Conservation (phyloP, 2,888 invertebrate species). For the Acronicta alni region DNA sequence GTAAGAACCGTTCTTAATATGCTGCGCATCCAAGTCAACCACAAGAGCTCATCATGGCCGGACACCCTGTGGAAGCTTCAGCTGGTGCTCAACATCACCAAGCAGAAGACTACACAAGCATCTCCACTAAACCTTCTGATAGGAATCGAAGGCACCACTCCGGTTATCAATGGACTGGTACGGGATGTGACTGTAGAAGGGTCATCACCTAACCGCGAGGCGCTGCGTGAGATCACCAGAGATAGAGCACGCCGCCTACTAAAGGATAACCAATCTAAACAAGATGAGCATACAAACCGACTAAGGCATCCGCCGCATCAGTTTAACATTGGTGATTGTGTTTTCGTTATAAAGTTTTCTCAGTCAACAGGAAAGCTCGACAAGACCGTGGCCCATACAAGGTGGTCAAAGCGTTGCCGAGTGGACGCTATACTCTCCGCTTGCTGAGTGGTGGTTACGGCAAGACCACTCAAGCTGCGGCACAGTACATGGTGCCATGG, state of each 20-base stretch:
- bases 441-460: background rate
- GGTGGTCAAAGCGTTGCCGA: background rate
- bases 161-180: constrained; percentile 5
- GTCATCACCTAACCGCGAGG: no score
- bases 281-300: no score
- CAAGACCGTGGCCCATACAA: background rate
- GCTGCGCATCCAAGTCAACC: constrained; percentile 11
- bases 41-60: constrained; percentile 6
- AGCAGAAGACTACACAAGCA: background rate
- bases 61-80: constrained; percentile 13
- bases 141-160: constrained; percentile 11
- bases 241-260: no score
- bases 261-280: no score
- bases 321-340: no score
- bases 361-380: background rate
- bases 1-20: constrained; percentile 42
- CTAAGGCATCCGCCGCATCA: no score
- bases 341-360: background rate
- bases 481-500: background rate
- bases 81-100: constrained; percentile 7
- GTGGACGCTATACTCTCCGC: background rate
- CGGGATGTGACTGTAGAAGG: no score
- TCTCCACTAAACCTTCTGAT: constrained; percentile 8
- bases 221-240: no score
- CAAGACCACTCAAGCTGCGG: background rate